Percentiles rank a stretch among this genome's conserved stretches.
Evolutionary conservation across 92 coral and sea anemone genomes (phyloP).

Genomic region (Palythoa caribaeorum): DNA sequence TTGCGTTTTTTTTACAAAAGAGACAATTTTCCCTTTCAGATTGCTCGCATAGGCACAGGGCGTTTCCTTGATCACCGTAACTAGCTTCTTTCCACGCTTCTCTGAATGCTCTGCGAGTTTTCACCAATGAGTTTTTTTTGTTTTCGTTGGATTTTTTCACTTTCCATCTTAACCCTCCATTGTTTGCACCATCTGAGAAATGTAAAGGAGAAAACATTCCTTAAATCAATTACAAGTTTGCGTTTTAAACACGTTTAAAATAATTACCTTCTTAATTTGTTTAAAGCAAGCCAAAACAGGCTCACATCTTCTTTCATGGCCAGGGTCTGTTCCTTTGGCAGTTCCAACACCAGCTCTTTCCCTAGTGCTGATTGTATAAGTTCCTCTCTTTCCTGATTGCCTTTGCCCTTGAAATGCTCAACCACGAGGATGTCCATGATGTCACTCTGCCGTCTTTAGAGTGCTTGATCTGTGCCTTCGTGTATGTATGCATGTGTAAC

Average conservation of each 20-base stretch:
- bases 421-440: conserved; percentile 18
- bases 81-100: conserved; percentile 8
- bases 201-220: neutral
- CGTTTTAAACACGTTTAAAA: no score
- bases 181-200: conserved; percentile 29
- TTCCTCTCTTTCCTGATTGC: conserved; percentile 24
- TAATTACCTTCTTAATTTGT: conserved; percentile 27
- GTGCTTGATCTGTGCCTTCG: no score
- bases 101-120: conserved; percentile 1
- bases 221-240: neutral
- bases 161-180: conserved; percentile 35
- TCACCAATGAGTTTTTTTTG: conserved; percentile 1
- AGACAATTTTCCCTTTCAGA: conserved; percentile 17
- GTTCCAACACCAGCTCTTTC: neutral
- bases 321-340: conserved; percentile 4
- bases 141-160: conserved; percentile 26
- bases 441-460: no score
- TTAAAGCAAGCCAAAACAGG: conserved; percentile 10
- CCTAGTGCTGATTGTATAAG: conserved; percentile 8
- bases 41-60: conserved; percentile 21
- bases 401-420: conserved; percentile 5
- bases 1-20: conserved; percentile 33
- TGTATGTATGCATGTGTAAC: no score
- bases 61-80: conserved; percentile 18
- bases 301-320: conserved; percentile 28